Base-by-base conservation (phyloP, 2,113 vertebrate species). In the Erythrolamprus reginae region DNA sequence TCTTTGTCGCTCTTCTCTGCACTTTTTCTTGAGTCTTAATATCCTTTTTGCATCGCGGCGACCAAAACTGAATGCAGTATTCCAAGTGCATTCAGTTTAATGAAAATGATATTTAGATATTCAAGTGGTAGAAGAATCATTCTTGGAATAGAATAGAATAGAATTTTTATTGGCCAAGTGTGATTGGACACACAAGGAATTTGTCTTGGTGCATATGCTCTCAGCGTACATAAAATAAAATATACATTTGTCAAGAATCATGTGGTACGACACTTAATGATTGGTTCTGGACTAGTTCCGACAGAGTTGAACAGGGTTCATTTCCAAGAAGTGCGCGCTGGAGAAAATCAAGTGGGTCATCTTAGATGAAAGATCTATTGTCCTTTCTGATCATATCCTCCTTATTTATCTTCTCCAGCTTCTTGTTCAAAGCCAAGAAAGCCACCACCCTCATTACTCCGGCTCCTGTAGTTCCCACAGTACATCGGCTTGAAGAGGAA, bases 391-490 rank as follows among this genome's bases (percentile, higher is more conserved):
- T n/a, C 13, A 0, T 26, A 3, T 19, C 23, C 13, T 28, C 13
- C 23, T 7, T 19, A 24, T 33, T 53, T 28, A 4, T 70, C 7
- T 13, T 65, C 28, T 12, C 84, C 93, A 99, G 98, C 89, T 99
- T 99, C 94, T 96, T 99, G 56, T 98, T 97, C 93, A 98, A 98
- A 94, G 98, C 98, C 86, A 98, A 98, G 95, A 99, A 99, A 89
- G 98, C 90, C 10, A 91, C 96, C 0, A 98, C 98, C 51, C 97
- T 98, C 96, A 98, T 97, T 1, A 89, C 97, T 0, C 96, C 98
- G 3, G 95, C 98, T 23, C 98, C 98, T n/a, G 96, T 97, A 23
- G 97, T 97, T 3, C 98, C 98, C 1, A 89, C 97, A 0, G 96
- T 99, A 88, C 98, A 98, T 24, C 98, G 98, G 17, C 96, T 99